phyloP scores from a whole-genome alignment of 2,888 invertebrate species.

The Suillia variegata region DNA sequence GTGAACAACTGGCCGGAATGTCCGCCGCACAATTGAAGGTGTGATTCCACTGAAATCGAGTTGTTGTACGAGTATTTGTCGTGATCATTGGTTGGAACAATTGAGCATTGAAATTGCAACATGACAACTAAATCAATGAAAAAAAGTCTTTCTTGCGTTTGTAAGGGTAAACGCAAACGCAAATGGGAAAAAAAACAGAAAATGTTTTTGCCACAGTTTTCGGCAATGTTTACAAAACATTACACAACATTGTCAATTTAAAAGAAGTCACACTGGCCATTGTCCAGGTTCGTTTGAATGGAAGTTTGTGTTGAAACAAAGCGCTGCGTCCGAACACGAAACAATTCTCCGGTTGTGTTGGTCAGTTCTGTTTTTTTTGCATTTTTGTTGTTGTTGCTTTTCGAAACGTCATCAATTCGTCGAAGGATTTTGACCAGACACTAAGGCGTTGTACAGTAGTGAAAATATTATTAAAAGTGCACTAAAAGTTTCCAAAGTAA shows the following conservation, averaged over 20 bases:
- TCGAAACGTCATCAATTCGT: too few species aligned
- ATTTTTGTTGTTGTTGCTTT: background rate
- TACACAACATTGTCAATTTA: conserved; percentile 40
- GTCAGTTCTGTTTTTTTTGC: background rate
- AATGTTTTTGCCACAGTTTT: conserved; percentile 40
- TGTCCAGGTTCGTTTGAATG: conserved; percentile 26
- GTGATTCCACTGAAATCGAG: conserved; percentile 45
- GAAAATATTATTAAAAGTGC: background rate
- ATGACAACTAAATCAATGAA: conserved; percentile 45
- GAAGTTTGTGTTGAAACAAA: conserved; percentile 1
- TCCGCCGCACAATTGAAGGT: conserved; percentile 32
- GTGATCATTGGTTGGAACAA: conserved; percentile 18
- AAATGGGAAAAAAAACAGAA: too few species aligned
- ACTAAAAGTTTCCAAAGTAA: background rate
- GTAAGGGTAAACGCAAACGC: too few species aligned
- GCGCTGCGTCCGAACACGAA: background rate
- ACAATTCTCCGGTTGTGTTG: background rate
- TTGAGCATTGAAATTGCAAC: conserved; percentile 41
- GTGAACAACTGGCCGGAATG: too few species aligned
- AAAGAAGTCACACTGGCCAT: conserved; percentile 38
- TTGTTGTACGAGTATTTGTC: background rate
- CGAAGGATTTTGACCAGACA: conserved; percentile 16
- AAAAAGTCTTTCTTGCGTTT: background rate
- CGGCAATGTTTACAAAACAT: conserved; percentile 52
- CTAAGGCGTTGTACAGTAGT: conserved; percentile 10